These are phyloP conservation scores for Alosa sapidissima DNA, from an alignment of 2,797 vertebrate species.

Conservation along the genomic window DNA sequence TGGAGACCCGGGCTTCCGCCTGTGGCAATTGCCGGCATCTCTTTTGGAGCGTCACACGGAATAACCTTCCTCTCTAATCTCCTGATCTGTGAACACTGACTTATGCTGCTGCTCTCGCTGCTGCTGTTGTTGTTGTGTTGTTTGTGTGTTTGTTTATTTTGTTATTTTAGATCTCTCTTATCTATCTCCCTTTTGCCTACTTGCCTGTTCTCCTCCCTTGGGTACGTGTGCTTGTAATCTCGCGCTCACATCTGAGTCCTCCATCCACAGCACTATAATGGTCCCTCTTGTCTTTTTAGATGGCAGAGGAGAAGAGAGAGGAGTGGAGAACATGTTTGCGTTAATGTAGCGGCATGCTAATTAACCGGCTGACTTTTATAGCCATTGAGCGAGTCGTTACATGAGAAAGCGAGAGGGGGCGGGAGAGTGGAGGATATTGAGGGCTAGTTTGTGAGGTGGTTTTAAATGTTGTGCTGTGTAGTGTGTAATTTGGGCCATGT, in stretches of 20 bases:
- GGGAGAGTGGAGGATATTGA: not conserved
- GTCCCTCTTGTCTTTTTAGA: not conserved
- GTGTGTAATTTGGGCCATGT: conserved; percentile 22
- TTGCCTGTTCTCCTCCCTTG: not conserved
- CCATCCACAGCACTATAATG: not conserved
- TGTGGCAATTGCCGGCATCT: not conserved
- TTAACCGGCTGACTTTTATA: not conserved
- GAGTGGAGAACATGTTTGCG: not conserved
- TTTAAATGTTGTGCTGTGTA: not conserved
- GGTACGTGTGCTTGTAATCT: not conserved
- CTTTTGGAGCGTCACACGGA: not conserved
- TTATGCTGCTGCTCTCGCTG: too few species aligned
- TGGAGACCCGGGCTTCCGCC: not conserved
- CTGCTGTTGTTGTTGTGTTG: not conserved
- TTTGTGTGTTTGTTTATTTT: not conserved
- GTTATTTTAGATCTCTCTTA: not conserved
- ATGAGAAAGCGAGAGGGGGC: not conserved
- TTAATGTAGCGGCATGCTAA: not conserved
- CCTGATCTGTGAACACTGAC: not conserved
- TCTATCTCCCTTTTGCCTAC: conserved; percentile 46
- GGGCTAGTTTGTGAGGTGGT: not conserved
- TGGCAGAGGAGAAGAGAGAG: not conserved
- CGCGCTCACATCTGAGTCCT: not conserved
- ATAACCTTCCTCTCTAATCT: conserved; percentile 2
- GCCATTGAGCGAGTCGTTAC: not conserved